Evolutionary conservation across 2,797 vertebrate genomes (phyloP).

Genomic region (Valencia hispanica): DNA sequence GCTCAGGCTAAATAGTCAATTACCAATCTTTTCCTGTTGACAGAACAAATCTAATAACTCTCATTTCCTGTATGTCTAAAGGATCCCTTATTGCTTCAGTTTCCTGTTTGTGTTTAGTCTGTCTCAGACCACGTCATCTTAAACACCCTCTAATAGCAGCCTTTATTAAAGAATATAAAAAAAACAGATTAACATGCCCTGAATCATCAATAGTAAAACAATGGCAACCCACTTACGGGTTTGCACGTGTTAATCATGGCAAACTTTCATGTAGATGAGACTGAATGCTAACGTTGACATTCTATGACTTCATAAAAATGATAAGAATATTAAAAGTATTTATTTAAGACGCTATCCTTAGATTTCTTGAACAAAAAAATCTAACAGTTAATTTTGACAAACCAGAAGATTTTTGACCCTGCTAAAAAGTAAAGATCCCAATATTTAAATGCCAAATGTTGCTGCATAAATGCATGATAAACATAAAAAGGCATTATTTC

Average conservation of each 20-base stretch:
- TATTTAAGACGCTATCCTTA: not conserved
- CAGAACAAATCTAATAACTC: conserved; percentile 69
- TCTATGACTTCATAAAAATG: not conserved
- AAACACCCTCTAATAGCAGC: conserved; percentile 49
- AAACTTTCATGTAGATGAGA: not conserved
- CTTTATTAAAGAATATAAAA: conserved; percentile 64
- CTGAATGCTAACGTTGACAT: not conserved
- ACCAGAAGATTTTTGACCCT: not conserved
- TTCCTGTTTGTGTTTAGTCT: conserved; percentile 68
- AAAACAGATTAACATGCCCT: conserved; percentile 58
- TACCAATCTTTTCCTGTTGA: conserved; percentile 69
- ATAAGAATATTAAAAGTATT: not conserved
- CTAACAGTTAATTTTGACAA: not conserved
- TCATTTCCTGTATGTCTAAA: conserved; percentile 72
- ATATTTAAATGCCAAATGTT: not conserved
- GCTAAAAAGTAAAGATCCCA: not conserved
- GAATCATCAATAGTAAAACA: conserved; percentile 42
- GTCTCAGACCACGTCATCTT: conserved; percentile 62
- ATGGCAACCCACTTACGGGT: conserved; percentile 6
- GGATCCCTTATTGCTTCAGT: conserved; percentile 21
- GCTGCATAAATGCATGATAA: not conserved
- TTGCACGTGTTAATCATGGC: not conserved
- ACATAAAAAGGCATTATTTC: not conserved
- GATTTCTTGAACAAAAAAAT: not conserved
- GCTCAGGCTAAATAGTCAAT: conserved; percentile 55